Evolutionary conservation across 2,113 vertebrate genomes (phyloP).

Genomic region (Phaethornis superciliosus): DNA sequence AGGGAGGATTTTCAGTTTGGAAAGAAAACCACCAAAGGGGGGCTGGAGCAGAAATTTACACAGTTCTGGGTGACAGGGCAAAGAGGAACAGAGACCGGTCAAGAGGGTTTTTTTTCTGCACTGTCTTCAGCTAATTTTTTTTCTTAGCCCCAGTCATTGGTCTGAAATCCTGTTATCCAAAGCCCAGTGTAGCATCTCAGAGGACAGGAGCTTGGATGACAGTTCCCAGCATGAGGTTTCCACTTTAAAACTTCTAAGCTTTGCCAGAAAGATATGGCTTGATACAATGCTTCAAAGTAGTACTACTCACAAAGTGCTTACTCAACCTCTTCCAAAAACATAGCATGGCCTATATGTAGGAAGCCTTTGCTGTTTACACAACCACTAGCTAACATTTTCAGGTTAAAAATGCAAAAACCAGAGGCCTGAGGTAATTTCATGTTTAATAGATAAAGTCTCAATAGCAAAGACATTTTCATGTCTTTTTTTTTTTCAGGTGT

Average conservation of each 20-base stretch:
- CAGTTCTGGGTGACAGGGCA: background rate
- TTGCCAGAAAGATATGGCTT: background rate
- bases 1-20: background rate
- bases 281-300: background rate
- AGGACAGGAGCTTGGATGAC: background rate
- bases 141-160: background rate
- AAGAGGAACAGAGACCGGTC: background rate
- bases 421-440: background rate
- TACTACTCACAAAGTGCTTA: background rate
- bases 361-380: background rate
- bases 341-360: background rate
- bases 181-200: background rate
- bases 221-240: background rate
- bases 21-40: background rate
- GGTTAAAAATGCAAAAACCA: background rate
- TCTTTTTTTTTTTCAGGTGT: background rate
- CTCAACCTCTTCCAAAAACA: background rate
- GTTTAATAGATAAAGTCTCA: background rate
- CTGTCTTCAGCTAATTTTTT: background rate
- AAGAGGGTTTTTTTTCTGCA: rapidly evolving
- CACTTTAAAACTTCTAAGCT: background rate
- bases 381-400: background rate
- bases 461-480: background rate
- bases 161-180: background rate
- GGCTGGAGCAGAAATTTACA: background rate